These are phyloP conservation scores for Aurelia aurita DNA, from an alignment of 30 jellyfish, hydroid and myxozoan genomes.

Conservation along the genomic window DNA sequence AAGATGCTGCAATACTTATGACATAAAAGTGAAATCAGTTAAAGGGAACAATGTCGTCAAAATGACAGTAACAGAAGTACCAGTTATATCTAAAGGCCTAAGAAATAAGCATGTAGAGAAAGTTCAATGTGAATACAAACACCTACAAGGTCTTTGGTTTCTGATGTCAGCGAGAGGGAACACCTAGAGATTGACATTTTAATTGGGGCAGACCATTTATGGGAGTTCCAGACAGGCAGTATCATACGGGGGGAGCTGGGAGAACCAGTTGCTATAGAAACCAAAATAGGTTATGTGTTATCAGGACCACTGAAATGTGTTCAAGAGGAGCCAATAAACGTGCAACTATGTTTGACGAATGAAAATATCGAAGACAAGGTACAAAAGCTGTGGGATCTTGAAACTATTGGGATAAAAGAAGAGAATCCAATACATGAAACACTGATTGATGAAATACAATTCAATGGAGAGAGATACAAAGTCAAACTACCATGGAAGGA, in stretches of 20 bases:
- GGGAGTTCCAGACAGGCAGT: not conserved
- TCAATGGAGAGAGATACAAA: not conserved
- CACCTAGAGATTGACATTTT: not conserved
- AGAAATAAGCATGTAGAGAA: constrained; percentile 11
- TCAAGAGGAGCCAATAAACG: too few species aligned
- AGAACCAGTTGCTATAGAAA: not conserved
- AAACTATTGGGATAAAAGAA: too few species aligned
- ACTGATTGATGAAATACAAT: too few species aligned
- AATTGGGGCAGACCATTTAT: not conserved
- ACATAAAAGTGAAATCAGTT: constrained; percentile 17
- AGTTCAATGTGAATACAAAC: not conserved
- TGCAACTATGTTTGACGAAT: too few species aligned
- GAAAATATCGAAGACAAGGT: too few species aligned
- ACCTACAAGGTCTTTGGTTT: constrained; percentile 19
- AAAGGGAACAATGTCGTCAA: too few species aligned
- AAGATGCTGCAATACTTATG: constrained; percentile 10
- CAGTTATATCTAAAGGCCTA: constrained; percentile 28
- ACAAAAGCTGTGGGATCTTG: too few species aligned
- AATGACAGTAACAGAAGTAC: constrained; percentile 41
- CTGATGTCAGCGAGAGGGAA: too few species aligned
- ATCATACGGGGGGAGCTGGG: not conserved
- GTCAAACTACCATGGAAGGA: too few species aligned
- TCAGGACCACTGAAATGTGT: not conserved
- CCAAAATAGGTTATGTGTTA: not conserved
- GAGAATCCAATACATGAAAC: too few species aligned